Evolutionary conservation across 2,797 vertebrate genomes (phyloP).

Genomic region (Tarsius wallacei): DNA sequence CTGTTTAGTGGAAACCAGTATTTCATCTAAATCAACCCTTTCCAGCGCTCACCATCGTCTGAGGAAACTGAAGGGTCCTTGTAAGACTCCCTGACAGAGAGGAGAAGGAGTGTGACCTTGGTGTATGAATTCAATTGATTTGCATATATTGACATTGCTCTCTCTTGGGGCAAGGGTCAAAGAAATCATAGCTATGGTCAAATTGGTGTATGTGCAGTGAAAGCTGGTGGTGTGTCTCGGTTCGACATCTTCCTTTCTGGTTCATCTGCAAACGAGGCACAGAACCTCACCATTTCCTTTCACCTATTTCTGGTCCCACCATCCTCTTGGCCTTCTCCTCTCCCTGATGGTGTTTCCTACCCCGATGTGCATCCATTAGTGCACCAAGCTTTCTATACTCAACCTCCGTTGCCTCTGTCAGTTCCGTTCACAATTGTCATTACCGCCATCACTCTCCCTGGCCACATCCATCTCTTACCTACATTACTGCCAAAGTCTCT

Average conservation of each 20-base stretch:
- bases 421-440: neutral
- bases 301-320: neutral
- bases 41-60: neutral
- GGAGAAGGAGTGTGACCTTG: neutral
- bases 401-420: neutral
- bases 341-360: neutral
- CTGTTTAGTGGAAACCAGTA: neutral
- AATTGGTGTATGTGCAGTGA: neutral
- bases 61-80: neutral
- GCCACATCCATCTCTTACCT: neutral
- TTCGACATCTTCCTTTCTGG: neutral
- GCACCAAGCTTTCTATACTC: neutral
- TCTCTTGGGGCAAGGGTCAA: neutral
- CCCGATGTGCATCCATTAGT: neutral
- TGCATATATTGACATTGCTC: neutral
- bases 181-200: conserved; percentile 8
- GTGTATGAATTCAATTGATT: neutral
- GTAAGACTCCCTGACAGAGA: neutral
- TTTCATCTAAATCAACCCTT: conserved; percentile 23
- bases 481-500: neutral
- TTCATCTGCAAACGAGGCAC: neutral
- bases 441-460: neutral
- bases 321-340: neutral
- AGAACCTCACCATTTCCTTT: neutral
- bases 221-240: neutral